Percentiles rank a stretch among this genome's conserved stretches.
phyloP scores from a whole-genome alignment of 2,888 invertebrate species.

The Pycnomerus fuliginosus region DNA sequence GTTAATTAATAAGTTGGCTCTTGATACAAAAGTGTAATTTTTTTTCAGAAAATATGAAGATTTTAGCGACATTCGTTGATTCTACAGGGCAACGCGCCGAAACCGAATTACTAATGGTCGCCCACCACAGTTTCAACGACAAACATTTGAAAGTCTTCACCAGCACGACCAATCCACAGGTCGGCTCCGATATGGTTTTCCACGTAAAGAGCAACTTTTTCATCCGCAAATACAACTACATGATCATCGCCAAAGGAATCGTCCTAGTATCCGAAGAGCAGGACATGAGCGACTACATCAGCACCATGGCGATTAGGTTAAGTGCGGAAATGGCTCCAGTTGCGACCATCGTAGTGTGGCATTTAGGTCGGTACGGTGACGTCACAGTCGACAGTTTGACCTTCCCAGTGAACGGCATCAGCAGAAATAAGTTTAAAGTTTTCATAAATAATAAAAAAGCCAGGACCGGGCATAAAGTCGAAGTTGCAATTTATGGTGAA shows the following conservation, averaged over 20 bases:
- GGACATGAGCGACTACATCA: slow-evolving; percentile 73
- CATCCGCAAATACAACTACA: slow-evolving; percentile 85
- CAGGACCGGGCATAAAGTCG: slow-evolving; percentile 88
- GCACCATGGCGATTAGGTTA: slow-evolving; percentile 78
- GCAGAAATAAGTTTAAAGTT: slow-evolving; percentile 87
- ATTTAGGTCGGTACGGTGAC: slow-evolving; percentile 77
- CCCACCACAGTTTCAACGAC: slow-evolving; percentile 79
- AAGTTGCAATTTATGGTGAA: slow-evolving; percentile 90
- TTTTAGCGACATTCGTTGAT: slow-evolving; percentile 71
- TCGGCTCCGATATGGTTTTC: slow-evolving; percentile 92
- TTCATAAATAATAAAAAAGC: slow-evolving; percentile 91
- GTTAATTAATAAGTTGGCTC: too few species aligned
- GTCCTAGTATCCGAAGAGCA: slow-evolving; percentile 84
- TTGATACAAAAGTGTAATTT: too few species aligned
- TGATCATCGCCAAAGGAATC: slow-evolving; percentile 91
- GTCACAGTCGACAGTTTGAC: slow-evolving; percentile 91
- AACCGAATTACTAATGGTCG: slow-evolving; percentile 69
- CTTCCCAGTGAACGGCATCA: slow-evolving; percentile 95
- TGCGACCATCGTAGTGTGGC: slow-evolving; percentile 87
- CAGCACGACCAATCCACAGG: slow-evolving; percentile 77
- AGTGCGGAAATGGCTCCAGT: slow-evolving; percentile 92
- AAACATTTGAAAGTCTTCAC: slow-evolving; percentile 85
- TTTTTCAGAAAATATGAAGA: slow-evolving; percentile 33
- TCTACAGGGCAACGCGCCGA: slow-evolving; percentile 66
- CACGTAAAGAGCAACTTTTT: slow-evolving; percentile 91